These are phyloP conservation scores for Chrysolina haemoptera DNA, from an alignment of 2,888 invertebrate species.

Conservation along the genomic window DNA sequence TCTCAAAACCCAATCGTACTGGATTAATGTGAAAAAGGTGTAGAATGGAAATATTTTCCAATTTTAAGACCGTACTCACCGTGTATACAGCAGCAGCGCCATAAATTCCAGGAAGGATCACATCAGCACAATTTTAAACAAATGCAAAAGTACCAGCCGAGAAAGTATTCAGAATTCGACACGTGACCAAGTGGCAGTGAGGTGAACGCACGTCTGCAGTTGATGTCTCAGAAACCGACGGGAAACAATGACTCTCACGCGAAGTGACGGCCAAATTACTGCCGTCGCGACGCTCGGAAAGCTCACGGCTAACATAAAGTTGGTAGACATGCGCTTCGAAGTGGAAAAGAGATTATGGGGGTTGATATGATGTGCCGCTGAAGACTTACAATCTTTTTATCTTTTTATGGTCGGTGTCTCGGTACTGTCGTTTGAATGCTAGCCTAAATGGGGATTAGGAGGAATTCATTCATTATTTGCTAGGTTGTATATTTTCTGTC, in stretches of 20 bases:
- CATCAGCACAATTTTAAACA: not conserved
- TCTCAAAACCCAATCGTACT: no score
- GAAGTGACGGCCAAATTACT: conserved; percentile 40
- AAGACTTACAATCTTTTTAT: conserved; percentile 19
- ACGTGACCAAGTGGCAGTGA: conserved; percentile 5
- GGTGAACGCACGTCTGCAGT: conserved; percentile 16
- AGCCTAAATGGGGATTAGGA: conserved; percentile 16
- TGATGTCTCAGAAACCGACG: not conserved
- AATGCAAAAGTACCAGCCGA: not conserved
- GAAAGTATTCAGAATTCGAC: not conserved
- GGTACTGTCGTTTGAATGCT: conserved; percentile 7
- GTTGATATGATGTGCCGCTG: conserved; percentile 22
- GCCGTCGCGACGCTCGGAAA: conserved; percentile 40
- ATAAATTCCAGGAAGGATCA: no score
- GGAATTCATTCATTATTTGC: conserved; percentile 10
- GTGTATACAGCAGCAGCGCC: no score
- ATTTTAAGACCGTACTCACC: no score
- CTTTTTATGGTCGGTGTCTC: conserved; percentile 18
- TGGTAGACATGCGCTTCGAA: conserved; percentile 36
- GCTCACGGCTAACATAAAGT: conserved; percentile 36
- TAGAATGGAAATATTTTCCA: no score
- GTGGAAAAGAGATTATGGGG: conserved; percentile 23
- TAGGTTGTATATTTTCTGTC: conserved; percentile 3
- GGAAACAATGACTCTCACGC: conserved; percentile 36
- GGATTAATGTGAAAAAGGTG: no score